Base-by-base conservation (phyloP, 2,113 vertebrate genomes). In the Sceloporus undulatus region DNA sequence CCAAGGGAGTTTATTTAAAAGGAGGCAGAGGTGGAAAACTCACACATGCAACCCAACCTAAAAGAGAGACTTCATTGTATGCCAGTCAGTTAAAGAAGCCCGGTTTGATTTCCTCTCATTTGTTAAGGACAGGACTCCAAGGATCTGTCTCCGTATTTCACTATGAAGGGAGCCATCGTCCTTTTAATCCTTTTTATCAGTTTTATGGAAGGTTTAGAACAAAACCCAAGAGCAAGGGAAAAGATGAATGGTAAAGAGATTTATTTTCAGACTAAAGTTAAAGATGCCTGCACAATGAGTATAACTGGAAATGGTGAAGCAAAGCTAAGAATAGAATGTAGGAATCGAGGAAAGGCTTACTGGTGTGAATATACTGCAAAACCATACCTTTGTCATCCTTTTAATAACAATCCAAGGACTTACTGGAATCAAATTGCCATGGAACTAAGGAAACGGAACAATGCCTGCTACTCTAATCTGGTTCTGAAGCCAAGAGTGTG, bases 291-390 rank as follows among this genome's bases (percentile, higher is more conserved):
- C 92, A 94, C 79, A 38, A 97, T 98, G 96, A 90, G 1, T 1
- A 1, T 95, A 82, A 97, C 92, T 0, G 96, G 95, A 2, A 94
- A 97, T 0, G 93, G 94, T 25, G 96, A 97, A 9, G 70, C 94
- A 90, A 94, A 85, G 42, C 93, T 98, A 79, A 95, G 96, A 88
- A 84, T 98, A 71, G 88, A 93, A 1, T 98, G 98, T 91, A 93
- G 66, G 86, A 93, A 95, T 52, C 88, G 23, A 68, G 88, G 75
- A 76, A 88, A 88, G 56, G 93, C 93, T 0, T 98, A 98, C 94
- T 98, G 97, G 97, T 98, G 98, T 78, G 98, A 98, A 38, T 98
- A 97, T 79, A 52, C 85, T 10, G 97, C 97, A 62, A 96, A 94
- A 66, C 98, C 98, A 0, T 87, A 96, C 0, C 65, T 93, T 54